Evolutionary conservation across 37 sponge, comb jelly and placozoan species (phyloP).

Genomic region (Ianthella basta): DNA sequence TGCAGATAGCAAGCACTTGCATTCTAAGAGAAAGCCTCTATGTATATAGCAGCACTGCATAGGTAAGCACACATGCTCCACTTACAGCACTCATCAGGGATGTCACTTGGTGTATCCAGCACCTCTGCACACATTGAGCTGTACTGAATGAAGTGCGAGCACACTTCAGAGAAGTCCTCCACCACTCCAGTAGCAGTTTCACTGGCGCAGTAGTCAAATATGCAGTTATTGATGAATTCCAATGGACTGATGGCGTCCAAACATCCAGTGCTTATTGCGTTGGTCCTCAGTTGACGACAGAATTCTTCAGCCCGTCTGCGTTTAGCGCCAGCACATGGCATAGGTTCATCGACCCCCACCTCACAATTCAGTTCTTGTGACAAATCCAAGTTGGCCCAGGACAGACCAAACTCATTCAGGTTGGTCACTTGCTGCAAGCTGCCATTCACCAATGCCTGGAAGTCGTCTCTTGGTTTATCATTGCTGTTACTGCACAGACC

Average conservation of each 20-base stretch:
- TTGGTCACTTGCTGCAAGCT: neutral
- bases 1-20: no score
- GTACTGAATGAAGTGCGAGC: neutral
- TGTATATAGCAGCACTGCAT: no score
- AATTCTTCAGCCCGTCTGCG: neutral
- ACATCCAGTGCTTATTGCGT: neutral
- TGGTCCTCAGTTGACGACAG: neutral
- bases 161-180: neutral
- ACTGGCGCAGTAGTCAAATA: neutral
- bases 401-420: neutral
- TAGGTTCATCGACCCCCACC: neutral
- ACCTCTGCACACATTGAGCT: neutral
- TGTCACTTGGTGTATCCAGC: neutral
- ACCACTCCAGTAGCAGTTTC: neutral
- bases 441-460: neutral
- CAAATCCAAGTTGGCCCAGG: neutral
- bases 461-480: neutral
- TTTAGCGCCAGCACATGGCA: neutral
- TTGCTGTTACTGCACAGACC: neutral
- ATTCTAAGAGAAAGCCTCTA: no score
- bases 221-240: neutral
- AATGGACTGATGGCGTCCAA: neutral
- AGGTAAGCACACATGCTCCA: neutral
- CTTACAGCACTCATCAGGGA: neutral
- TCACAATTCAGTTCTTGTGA: neutral